Evolutionary conservation across 2,797 vertebrate genomes (phyloP), one percentile per base, ranked within the genome.

Genomic region (Myiothlypis coronata): DNA sequence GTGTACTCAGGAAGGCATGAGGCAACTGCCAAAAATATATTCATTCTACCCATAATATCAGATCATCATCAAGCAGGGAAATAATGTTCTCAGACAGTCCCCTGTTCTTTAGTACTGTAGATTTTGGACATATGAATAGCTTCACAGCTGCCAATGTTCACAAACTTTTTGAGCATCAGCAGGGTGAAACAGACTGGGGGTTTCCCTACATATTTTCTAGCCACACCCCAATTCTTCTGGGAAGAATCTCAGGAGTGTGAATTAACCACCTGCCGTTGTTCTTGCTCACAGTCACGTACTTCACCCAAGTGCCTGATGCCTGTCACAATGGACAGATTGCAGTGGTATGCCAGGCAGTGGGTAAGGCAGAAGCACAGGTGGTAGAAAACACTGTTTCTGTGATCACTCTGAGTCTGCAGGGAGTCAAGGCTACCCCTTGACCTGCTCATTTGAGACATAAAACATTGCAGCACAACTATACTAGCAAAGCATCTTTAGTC

Each of bases 391-490:
- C 28, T 18, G 17, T 37, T 89, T 35, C 55, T 90, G 37, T 68
- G 64, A 79, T 90, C 74, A 24, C 17, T 65, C 37, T 9, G 64
- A 79, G 27, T 52, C 74, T 70, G 60, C 61, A 53, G 57, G 69
- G 83, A 94, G 68, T 59, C 17, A 3, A 59, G 69, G 26, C n/a
- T 72, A 47, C 52, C 57, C 70, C 69, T 50, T 86, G 83, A 83
- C 80, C 76, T 93, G 37, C 37, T 86, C 43, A 32, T 60, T 49
- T 86, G 65, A 86, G 50, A 41, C 64, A 64, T 75, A 70, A 85
- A 80, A 49, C 0, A 1, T 46, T 57, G 24, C 46, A 83, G 34
- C 47, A 41, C 61, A 72, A 4, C 50, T 50, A 3, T 15, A 39
- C 21, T 12, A 56, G 52, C 46, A 35, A 91, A 86, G 50, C 6